phyloP scores from a whole-genome alignment of 2,888 invertebrate genomes.

The Imbricaverruca yamaguchii region DNA sequence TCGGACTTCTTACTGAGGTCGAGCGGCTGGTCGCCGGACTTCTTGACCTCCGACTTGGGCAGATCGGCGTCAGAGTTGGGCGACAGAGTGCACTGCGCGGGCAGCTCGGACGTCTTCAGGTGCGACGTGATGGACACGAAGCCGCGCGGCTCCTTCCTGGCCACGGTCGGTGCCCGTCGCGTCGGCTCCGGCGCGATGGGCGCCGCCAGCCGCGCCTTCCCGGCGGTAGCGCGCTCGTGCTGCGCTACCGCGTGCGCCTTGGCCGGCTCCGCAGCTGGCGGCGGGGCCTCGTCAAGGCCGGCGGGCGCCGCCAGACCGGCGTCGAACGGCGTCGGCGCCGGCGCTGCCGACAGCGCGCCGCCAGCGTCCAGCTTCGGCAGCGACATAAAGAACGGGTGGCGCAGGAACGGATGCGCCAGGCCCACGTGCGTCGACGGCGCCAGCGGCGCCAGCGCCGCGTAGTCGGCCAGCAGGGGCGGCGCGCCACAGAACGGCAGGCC shows the following conservation, averaged over 20 bases:
- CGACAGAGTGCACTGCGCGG: no score
- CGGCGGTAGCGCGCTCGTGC: background rate
- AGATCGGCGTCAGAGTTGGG: no score
- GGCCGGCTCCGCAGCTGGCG: background rate
- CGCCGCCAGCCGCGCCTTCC: constrained; percentile 14
- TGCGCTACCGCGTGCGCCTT: background rate
- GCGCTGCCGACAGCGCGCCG: background rate
- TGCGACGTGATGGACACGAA: constrained; percentile 1
- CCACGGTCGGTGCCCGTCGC: background rate
- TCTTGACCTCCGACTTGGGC: constrained; percentile 19
- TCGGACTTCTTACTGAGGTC: constrained; percentile 28
- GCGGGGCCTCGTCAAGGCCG: background rate
- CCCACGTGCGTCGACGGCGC: constrained; percentile 41
- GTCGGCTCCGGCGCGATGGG: constrained; percentile 18
- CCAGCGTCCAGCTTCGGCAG: constrained; percentile 38
- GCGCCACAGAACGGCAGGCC: constrained; percentile 45
- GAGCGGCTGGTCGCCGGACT: constrained; percentile 27
- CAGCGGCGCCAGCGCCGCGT: constrained; percentile 35
- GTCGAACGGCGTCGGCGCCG: background rate
- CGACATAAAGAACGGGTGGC: constrained; percentile 55
- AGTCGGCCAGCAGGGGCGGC: constrained; percentile 53
- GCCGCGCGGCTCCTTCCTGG: constrained; percentile 23
- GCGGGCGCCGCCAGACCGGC: background rate
- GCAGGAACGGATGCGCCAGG: constrained; percentile 54
- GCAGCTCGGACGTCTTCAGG: background rate